phyloP scores from a whole-genome alignment of 2,113 vertebrate species.

The Alethe diademata region DNA sequence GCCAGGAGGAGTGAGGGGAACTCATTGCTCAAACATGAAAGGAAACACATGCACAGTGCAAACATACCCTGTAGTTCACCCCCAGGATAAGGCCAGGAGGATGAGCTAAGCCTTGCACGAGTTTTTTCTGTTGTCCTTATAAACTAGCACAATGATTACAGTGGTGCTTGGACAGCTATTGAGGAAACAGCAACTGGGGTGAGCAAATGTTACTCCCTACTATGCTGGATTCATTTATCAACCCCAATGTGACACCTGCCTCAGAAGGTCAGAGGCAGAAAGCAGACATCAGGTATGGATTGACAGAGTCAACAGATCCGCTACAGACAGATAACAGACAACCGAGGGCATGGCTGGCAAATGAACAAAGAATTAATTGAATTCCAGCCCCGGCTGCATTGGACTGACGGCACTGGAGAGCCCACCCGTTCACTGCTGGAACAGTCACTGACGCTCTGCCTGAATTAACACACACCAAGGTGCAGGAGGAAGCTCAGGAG shows the following conservation, averaged over 20 bases:
- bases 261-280: neutral
- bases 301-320: neutral
- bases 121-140: neutral
- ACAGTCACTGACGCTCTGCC: neutral
- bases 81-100: neutral
- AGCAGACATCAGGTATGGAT: neutral
- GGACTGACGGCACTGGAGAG: neutral
- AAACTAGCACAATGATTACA: neutral
- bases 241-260: neutral
- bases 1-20: neutral
- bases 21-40: neutral
- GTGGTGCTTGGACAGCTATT: neutral
- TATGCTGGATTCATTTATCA: neutral
- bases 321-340: neutral
- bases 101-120: neutral
- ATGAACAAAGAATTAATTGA: neutral
- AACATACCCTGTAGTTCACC: neutral
- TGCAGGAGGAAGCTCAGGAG: neutral
- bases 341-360: neutral
- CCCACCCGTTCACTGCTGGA: neutral
- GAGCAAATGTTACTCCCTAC: neutral
- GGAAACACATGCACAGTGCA: neutral
- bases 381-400: neutral
- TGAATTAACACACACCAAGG: accelerated
- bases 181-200: neutral